These are phyloP conservation scores for Melanotaenia boesemani DNA, from an alignment of 2,797 vertebrate genomes.

Conservation along the genomic window DNA sequence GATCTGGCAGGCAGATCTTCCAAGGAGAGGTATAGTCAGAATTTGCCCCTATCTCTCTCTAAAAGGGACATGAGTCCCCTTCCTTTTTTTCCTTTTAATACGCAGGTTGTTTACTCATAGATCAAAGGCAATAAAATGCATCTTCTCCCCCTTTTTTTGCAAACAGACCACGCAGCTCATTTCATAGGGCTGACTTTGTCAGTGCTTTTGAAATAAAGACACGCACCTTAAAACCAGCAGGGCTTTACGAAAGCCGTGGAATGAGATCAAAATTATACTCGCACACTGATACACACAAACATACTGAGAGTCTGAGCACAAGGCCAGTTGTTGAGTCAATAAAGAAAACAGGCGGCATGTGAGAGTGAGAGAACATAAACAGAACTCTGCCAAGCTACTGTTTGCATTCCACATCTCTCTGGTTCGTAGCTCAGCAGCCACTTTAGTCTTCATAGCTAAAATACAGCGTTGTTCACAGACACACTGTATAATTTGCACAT, in stretches of 20 bases:
- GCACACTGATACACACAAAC: constrained; percentile 21
- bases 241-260: constrained; percentile 64
- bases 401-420: constrained; percentile 70
- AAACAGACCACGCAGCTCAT: constrained; percentile 64
- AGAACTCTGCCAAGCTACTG: constrained; percentile 70
- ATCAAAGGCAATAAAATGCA: constrained; percentile 63
- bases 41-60: constrained; percentile 28
- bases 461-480: constrained; percentile 39
- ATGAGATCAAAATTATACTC: constrained; percentile 65
- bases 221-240: constrained; percentile 56
- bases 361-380: constrained; percentile 67
- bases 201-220: constrained; percentile 59
- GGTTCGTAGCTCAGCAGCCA: constrained; percentile 53
- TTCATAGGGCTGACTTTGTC: constrained; percentile 69
- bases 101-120: constrained; percentile 59
- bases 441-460: constrained; percentile 35
- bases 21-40: constrained; percentile 35
- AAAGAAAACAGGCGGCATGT: constrained; percentile 64
- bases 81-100: constrained; percentile 13
- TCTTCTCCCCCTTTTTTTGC: constrained; percentile 45
- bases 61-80: constrained; percentile 13
- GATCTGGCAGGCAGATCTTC: constrained; percentile 38
- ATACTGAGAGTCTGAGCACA: constrained; percentile 40
- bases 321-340: constrained; percentile 75
- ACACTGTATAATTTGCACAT: constrained; percentile 19